phyloP scores from a whole-genome alignment of 2,113 vertebrate genomes.

The Otocyon megalotis region DNA sequence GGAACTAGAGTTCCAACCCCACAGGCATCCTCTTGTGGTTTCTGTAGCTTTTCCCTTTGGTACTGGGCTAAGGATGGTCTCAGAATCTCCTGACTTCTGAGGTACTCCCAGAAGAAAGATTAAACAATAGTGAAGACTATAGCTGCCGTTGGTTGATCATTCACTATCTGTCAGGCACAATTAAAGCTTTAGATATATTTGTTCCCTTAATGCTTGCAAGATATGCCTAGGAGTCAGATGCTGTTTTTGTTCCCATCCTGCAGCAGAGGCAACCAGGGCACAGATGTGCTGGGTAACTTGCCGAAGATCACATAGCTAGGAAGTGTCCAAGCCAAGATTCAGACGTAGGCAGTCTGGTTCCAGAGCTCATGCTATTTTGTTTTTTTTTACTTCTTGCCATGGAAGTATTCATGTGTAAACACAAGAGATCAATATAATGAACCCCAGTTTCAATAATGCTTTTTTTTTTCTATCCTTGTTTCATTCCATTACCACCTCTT shows the following conservation, averaged over 20 bases:
- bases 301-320: not conserved
- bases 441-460: not conserved
- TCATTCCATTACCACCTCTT: not conserved
- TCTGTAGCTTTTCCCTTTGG: not conserved
- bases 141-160: rapidly evolving
- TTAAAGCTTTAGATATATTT: not conserved
- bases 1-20: not conserved
- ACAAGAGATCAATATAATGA: not conserved
- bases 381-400: not conserved
- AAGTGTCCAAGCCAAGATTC: not conserved
- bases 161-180: not conserved
- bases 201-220: not conserved
- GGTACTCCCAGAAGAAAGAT: not conserved
- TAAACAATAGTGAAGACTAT: not conserved
- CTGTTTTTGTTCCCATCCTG: not conserved
- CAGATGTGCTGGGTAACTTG: not conserved
- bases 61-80: not conserved
- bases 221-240: not conserved
- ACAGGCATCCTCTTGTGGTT: not conserved
- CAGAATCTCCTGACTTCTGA: not conserved
- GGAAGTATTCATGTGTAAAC: not conserved
- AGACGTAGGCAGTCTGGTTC: not conserved
- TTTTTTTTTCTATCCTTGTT: not conserved
- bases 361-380: not conserved
- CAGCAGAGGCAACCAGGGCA: not conserved